phyloP scores from a whole-genome alignment of 2,888 invertebrate species.

The Fissipunctia ypsillon region DNA sequence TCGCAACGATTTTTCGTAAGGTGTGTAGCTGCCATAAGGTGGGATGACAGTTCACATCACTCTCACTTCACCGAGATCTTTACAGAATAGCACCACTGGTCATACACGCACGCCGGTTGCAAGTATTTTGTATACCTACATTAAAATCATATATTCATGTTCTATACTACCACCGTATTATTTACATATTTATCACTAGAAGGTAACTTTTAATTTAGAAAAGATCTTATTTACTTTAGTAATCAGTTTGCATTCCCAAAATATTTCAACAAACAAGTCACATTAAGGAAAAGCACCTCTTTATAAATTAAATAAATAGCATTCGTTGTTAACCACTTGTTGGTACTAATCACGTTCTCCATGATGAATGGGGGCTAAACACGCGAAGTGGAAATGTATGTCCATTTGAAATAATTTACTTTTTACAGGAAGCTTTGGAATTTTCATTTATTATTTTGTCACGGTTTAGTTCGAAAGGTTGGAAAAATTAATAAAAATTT shows the following conservation, averaged over 20 bases:
- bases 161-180: neutral
- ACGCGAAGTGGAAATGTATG: constrained; percentile 42
- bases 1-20: too few species aligned
- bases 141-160: too few species aligned
- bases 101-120: too few species aligned
- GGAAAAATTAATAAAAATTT: neutral
- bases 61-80: too few species aligned
- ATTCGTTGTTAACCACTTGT: constrained; percentile 49
- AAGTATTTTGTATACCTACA: too few species aligned
- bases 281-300: constrained; percentile 2
- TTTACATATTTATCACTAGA: neutral
- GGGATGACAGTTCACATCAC: too few species aligned
- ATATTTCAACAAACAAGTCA: constrained; percentile 15
- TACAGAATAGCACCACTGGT: too few species aligned
- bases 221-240: neutral
- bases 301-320: constrained; percentile 23
- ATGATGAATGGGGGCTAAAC: constrained; percentile 33
- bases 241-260: neutral
- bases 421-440: neutral
- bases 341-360: constrained; percentile 32
- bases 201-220: neutral
- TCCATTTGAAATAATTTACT: constrained; percentile 35
- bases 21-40: too few species aligned
- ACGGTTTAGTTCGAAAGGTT: neutral
- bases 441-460: neutral